Conservation (phyloP, 2,797 vertebrate genomes). For the Alca torda region DNA sequence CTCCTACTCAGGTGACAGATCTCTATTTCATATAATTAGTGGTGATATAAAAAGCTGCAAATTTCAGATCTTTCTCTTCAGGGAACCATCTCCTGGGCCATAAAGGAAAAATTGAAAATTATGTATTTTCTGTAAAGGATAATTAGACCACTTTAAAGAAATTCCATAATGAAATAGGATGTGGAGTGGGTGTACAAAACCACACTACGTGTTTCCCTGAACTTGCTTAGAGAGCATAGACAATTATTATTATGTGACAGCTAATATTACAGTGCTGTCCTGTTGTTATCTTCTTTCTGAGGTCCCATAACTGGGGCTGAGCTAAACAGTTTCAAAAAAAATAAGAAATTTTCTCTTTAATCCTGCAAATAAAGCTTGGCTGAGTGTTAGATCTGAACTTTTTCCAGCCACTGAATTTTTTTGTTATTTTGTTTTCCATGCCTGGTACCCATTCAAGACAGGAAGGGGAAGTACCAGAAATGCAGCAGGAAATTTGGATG, state of each 20-base stretch:
- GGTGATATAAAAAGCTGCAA: not conserved
- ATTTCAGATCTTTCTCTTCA: not conserved
- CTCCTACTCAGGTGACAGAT: not conserved
- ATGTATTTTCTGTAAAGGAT: not conserved
- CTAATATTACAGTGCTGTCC: not conserved
- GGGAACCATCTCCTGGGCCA: not conserved
- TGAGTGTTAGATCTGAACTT: not conserved
- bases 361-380: not conserved
- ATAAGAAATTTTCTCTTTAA: not conserved
- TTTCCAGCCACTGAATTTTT: not conserved
- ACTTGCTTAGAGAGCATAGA: not conserved
- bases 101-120: not conserved
- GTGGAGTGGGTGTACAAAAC: not conserved
- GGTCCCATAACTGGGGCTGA: not conserved
- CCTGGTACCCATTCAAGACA: not conserved
- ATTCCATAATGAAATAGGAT: not conserved
- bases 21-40: not conserved
- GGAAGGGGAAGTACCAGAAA: not conserved
- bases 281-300: not conserved
- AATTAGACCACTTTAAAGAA: not conserved
- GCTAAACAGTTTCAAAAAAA: not conserved
- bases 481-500: not conserved
- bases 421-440: not conserved
- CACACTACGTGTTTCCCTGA: not conserved
- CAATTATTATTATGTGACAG: not conserved